Evolutionary conservation across 2,888 invertebrate genomes (phyloP).

Genomic region (Osedax fenrisi): DNA sequence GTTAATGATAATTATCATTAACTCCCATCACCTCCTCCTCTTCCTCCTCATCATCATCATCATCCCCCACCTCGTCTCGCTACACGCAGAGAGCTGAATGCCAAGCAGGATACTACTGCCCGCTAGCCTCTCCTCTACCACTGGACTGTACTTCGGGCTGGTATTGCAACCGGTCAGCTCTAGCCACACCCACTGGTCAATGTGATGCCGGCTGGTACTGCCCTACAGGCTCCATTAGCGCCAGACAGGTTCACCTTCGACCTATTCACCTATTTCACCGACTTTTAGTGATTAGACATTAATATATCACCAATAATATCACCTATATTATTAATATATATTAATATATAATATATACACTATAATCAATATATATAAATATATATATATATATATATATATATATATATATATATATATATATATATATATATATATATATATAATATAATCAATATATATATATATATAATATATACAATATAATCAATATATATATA

Average conservation of each 20-base stretch:
- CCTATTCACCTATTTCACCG: no score
- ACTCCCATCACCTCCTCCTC: background rate
- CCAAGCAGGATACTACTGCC: constrained; percentile 43
- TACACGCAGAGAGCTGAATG: constrained; percentile 42
- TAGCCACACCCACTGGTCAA: constrained; percentile 39
- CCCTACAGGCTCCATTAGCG: constrained; percentile 39
- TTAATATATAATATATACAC: no score
- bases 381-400: no score
- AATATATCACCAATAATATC: no score
- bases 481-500: no score
- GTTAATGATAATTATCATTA: background rate
- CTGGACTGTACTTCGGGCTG: constrained; percentile 43
- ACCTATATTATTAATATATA: no score
- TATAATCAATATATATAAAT: no score
- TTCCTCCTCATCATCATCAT: background rate
- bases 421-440: no score
- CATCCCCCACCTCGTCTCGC: background rate
- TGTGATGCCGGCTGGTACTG: constrained; percentile 45
- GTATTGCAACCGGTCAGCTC: constrained; percentile 42
- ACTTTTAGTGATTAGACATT: no score
- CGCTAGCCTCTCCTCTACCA: constrained; percentile 40
- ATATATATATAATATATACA: no score
- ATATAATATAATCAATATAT: no score
- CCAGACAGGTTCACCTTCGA: constrained; percentile 38
- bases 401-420: no score